phyloP scores from a whole-genome alignment of 1,140 invertebrate species.

The Chironomus tepperi region DNA sequence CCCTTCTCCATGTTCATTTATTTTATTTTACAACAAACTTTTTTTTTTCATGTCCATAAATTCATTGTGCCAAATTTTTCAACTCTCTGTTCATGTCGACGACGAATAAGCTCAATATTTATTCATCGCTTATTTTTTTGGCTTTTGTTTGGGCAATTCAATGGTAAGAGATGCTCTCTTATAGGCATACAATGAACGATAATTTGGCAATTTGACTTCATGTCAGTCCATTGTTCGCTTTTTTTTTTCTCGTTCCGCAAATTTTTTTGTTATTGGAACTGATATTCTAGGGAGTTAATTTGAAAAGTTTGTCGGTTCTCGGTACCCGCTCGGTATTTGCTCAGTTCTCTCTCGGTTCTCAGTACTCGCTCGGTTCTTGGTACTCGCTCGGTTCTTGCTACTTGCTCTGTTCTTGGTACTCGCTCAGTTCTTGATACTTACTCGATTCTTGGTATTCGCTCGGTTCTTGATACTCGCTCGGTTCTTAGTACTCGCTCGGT shows the following conservation, averaged over 20 bases:
- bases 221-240: not conserved
- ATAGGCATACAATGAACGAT: slow-evolving; percentile 17
- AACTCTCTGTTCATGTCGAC: not conserved
- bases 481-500: too few species aligned
- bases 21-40: not conserved
- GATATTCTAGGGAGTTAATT: too few species aligned
- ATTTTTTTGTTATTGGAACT: too few species aligned
- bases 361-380: too few species aligned
- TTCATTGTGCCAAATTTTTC: not conserved
- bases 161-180: not conserved
- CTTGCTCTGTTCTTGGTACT: too few species aligned
- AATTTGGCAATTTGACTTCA: slow-evolving; percentile 19
- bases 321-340: too few species aligned
- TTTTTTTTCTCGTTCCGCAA: not conserved
- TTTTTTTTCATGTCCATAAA: not conserved
- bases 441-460: too few species aligned
- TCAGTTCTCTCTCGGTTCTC: too few species aligned
- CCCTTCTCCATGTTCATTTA: not conserved
- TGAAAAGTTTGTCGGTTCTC: too few species aligned
- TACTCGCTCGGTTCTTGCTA: too few species aligned
- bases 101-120: not conserved
- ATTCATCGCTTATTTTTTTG: not conserved
- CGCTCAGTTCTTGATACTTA: too few species aligned
- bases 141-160: not conserved
- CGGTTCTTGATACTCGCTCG: too few species aligned